phyloP scores from a whole-genome alignment of 2,888 invertebrate genomes.

The Yponomeuta malinellus region DNA sequence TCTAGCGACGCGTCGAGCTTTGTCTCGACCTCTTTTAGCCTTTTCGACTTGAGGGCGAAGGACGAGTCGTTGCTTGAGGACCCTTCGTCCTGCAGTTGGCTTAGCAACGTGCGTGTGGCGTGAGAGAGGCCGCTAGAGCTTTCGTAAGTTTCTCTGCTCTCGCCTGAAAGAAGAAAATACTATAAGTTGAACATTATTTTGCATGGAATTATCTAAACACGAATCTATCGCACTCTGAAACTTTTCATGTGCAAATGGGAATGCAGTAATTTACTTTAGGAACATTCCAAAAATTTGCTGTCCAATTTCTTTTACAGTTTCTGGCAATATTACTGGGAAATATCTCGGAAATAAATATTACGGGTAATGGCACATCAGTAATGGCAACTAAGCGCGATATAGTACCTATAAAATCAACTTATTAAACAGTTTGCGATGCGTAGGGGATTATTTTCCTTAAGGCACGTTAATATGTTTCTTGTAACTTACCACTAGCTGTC shows the following conservation, averaged over 20 bases:
- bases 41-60: slow-evolving; percentile 59
- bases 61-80: slow-evolving; percentile 72
- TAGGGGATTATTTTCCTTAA: no score
- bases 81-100: slow-evolving; percentile 72
- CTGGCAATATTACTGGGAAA: no score
- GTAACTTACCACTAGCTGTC: slow-evolving; percentile 53
- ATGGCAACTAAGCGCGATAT: background rate
- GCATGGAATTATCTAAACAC: background rate
- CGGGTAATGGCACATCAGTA: no score
- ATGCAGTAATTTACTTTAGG: no score
- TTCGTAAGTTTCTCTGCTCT: slow-evolving; percentile 56
- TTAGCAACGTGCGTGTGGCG: slow-evolving; percentile 65
- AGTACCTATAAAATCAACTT: background rate
- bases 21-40: slow-evolving; percentile 37
- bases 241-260: no score
- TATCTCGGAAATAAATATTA: no score
- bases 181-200: no score
- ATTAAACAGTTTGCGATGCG: background rate
- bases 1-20: slow-evolving; percentile 35
- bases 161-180: slow-evolving; percentile 47
- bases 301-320: no score
- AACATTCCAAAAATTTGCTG: no score
- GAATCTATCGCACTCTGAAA: background rate
- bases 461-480: no score
- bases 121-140: slow-evolving; percentile 55